phyloP scores from a whole-genome alignment of 2,888 invertebrate genomes.

The Eristalinus aeneus region DNA sequence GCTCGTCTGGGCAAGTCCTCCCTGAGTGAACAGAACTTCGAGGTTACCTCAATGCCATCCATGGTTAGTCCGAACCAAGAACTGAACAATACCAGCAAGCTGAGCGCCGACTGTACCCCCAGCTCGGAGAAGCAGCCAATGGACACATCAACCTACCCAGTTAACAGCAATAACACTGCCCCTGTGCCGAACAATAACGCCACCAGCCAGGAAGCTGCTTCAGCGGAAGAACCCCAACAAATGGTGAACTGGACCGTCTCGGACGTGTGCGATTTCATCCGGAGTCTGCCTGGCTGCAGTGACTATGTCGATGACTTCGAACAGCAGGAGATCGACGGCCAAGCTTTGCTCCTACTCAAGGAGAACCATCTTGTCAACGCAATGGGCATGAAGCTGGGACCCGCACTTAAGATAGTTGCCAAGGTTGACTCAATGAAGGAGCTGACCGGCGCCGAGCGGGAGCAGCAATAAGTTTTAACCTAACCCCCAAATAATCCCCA shows the following conservation, averaged over 20 bases:
- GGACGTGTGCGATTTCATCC: slow-evolving; percentile 94
- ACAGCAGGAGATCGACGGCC: slow-evolving; percentile 97
- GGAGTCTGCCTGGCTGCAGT: slow-evolving; percentile 93
- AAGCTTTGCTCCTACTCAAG: slow-evolving; percentile 93
- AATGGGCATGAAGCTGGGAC: slow-evolving; percentile 97
- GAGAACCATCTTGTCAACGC: slow-evolving; percentile 97
- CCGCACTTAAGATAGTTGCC: slow-evolving; percentile 96
- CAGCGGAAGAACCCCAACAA: slow-evolving; percentile 74
- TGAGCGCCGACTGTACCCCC: slow-evolving; percentile 27
- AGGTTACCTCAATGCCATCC: slow-evolving; percentile 34
- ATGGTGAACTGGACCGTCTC: slow-evolving; percentile 84
- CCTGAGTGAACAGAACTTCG: slow-evolving; percentile 66
- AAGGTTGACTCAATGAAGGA: slow-evolving; percentile 90
- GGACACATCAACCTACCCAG: slow-evolving; percentile 29
- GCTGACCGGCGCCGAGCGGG: slow-evolving; percentile 71
- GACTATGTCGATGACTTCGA: slow-evolving; percentile 97
- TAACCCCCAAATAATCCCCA: background rate
- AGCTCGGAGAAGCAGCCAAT: slow-evolving; percentile 36
- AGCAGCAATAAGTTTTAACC: slow-evolving; percentile 42
- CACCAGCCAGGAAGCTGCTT: slow-evolving; percentile 36
- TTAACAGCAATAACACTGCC: slow-evolving; percentile 12
- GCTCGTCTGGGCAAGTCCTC: slow-evolving; percentile 82
- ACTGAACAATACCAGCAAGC: slow-evolving; percentile 23
- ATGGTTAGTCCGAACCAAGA: slow-evolving; percentile 43
- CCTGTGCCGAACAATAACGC: slow-evolving; percentile 10